These are phyloP conservation scores for Upupa epops DNA, from an alignment of 2,113 vertebrate species.

Conservation along the genomic window DNA sequence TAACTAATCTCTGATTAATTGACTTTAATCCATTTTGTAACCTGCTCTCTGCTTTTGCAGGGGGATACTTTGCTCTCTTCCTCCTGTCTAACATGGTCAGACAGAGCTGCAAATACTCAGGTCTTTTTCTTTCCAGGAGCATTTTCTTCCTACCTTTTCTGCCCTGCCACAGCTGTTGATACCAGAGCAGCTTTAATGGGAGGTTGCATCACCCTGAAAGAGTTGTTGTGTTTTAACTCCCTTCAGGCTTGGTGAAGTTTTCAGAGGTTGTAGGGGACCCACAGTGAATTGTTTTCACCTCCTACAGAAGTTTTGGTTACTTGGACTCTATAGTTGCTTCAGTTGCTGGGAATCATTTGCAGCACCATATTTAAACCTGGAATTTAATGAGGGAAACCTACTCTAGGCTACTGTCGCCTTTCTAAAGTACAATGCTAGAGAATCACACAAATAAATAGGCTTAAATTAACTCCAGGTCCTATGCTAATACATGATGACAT, in stretches of 20 bases:
- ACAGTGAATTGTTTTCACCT: neutral
- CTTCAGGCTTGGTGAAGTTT: neutral
- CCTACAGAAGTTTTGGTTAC: neutral
- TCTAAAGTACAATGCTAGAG: conserved; percentile 36
- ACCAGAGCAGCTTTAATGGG: neutral
- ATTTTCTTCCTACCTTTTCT: neutral
- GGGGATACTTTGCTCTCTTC: neutral
- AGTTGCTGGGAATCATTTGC: conserved; percentile 29
- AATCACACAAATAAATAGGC: conserved; percentile 42
- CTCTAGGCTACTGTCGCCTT: neutral
- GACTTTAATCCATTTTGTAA: neutral
- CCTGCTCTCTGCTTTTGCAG: neutral
- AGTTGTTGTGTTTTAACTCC: neutral
- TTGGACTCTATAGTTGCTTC: conserved; percentile 6
- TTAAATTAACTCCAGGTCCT: conserved; percentile 56
- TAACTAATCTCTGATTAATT: neutral
- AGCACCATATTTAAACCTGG: neutral
- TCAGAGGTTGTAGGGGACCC: neutral
- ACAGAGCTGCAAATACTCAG: neutral
- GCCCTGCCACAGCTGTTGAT: neutral
- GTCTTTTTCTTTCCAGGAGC: neutral
- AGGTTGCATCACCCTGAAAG: neutral
- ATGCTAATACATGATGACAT: conserved; percentile 43
- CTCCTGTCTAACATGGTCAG: neutral
- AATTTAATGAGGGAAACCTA: conserved; percentile 37